These are phyloP conservation scores for Drosophila miranda DNA, from an alignment of 1,140 invertebrate species.

Conservation along the genomic window DNA sequence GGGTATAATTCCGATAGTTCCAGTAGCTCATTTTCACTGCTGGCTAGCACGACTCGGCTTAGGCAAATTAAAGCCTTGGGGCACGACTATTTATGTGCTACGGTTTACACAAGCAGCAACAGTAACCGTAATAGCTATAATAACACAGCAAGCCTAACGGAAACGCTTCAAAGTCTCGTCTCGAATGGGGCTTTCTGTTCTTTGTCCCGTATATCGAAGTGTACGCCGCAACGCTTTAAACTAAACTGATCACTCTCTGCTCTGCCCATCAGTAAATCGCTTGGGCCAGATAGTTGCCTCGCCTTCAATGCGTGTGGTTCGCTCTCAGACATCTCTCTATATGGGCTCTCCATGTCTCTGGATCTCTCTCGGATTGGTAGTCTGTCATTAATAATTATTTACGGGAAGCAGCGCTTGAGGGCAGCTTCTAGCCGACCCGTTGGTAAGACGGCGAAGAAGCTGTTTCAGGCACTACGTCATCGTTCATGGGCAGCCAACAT, in stretches of 20 bases:
- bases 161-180: constrained; percentile 36
- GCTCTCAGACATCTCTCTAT: constrained; percentile 17
- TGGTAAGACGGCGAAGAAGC: constrained; percentile 22
- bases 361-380: constrained; percentile 14
- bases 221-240: constrained; percentile 55
- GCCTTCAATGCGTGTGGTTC: constrained; percentile 2
- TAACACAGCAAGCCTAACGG: constrained; percentile 48
- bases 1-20: constrained; percentile 69
- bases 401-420: constrained; percentile 34
- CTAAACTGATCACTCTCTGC: constrained; percentile 47
- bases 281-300: constrained; percentile 41
- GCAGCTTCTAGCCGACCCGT: constrained; percentile 28
- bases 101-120: constrained; percentile 16
- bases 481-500: constrained; percentile 25
- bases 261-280: constrained; percentile 18
- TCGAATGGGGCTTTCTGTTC: constrained; percentile 10
- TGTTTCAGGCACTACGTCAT: constrained; percentile 35
- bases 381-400: constrained; percentile 66
- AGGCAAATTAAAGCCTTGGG: constrained; percentile 10
- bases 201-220: constrained; percentile 14
- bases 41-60: constrained; percentile 8
- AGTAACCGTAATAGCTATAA: constrained; percentile 9
- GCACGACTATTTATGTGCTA: constrained; percentile 36
- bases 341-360: neutral
- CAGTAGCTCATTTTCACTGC: constrained; percentile 57